Conservation (phyloP, 1,140 invertebrate genomes). For the Neodiprion pinetum region DNA sequence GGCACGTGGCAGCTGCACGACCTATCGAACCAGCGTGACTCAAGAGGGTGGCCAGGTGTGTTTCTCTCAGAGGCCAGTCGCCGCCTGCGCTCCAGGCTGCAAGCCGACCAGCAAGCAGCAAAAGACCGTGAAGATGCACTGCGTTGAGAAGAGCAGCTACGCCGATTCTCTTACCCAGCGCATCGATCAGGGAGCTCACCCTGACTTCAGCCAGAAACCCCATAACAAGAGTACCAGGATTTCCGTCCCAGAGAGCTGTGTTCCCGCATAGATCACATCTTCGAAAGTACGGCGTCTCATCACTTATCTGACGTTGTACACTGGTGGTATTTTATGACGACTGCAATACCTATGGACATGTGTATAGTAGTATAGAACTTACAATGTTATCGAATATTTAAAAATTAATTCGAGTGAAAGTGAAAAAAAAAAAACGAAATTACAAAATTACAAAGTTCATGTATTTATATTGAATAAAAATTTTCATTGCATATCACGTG, state of each 20-base stretch:
- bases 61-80: constrained; percentile 62
- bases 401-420: neutral
- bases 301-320: no score
- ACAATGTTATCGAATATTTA: no score
- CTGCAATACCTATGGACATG: neutral
- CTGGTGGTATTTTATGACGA: neutral
- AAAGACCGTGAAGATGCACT: constrained; percentile 62
- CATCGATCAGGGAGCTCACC: constrained; percentile 63
- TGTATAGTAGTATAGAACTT: neutral
- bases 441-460: no score
- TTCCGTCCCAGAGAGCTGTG: constrained; percentile 39
- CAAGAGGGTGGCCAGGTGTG: constrained; percentile 62
- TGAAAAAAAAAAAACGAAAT: neutral
- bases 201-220: constrained; percentile 59
- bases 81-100: constrained; percentile 59
- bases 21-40: constrained; percentile 59
- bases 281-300: neutral
- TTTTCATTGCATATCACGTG: no score
- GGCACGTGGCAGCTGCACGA: constrained; percentile 32
- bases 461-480: no score
- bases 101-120: constrained; percentile 34
- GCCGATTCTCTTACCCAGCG: constrained; percentile 37
- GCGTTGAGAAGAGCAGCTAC: constrained; percentile 54
- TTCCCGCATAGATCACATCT: neutral
- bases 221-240: constrained; percentile 25